Evolutionary conservation across 2,797 vertebrate genomes (phyloP).

Genomic region (Xiphorhynchus erythropygius): DNA sequence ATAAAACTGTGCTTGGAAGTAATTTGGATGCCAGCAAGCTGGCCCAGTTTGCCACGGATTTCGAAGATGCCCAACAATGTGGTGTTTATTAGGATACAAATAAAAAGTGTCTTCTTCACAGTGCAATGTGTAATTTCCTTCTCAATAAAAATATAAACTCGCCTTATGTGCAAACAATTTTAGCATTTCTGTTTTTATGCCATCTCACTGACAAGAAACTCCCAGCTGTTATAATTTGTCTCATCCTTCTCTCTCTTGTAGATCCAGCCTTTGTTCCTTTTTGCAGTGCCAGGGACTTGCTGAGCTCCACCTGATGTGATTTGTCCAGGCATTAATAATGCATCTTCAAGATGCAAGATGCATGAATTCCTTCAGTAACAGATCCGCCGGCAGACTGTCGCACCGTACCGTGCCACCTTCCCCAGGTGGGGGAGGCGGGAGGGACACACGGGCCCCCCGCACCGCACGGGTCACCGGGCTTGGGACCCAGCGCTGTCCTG

Average conservation of each 20-base stretch:
- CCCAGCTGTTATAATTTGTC: constrained; percentile 83
- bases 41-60: constrained; percentile 62
- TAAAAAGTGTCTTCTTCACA: constrained; percentile 62
- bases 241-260: constrained; percentile 78
- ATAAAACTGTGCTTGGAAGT: constrained; percentile 56
- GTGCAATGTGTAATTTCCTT: constrained; percentile 57
- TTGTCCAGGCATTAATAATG: constrained; percentile 85
- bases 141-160: constrained; percentile 57
- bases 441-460: background rate
- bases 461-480: background rate
- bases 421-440: background rate
- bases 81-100: constrained; percentile 65
- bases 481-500: background rate
- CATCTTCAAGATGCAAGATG: constrained; percentile 83
- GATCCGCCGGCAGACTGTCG: constrained; percentile 58
- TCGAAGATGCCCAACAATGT: constrained; percentile 57
- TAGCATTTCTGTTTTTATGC: constrained; percentile 76
- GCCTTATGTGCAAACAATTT: constrained; percentile 73
- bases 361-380: constrained; percentile 79
- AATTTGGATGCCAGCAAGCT: constrained; percentile 68
- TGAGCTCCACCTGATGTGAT: constrained; percentile 83
- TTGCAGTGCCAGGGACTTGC: constrained; percentile 81
- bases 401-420: constrained; percentile 25
- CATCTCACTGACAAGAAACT: constrained; percentile 77
- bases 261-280: constrained; percentile 81